Conservation (phyloP, 2,113 vertebrate species). For the Eubucco bourcierii region DNA sequence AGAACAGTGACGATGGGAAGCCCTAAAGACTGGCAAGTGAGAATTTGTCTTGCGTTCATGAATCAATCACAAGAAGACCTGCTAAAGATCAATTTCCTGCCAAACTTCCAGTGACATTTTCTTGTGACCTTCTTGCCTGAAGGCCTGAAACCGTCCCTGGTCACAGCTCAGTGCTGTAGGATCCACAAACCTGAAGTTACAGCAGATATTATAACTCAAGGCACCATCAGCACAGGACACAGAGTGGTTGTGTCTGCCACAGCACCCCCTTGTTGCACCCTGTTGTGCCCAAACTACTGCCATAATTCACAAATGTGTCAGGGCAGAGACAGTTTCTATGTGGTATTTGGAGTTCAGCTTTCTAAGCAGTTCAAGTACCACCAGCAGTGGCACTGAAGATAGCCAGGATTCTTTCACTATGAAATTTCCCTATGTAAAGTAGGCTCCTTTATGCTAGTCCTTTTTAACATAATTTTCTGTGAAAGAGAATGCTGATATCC, state of each 20-base stretch:
- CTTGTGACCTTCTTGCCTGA: neutral
- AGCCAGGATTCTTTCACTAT: neutral
- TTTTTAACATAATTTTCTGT: neutral
- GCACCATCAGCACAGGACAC: neutral
- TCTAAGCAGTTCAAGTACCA: neutral
- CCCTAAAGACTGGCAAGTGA: neutral
- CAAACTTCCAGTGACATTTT: neutral
- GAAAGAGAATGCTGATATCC: neutral
- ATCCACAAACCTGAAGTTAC: neutral
- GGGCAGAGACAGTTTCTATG: neutral
- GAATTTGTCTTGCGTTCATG: neutral
- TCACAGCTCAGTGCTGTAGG: neutral
- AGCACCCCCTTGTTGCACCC: neutral
- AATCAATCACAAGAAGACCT: neutral
- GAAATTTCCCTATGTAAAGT: neutral
- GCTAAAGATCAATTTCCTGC: neutral
- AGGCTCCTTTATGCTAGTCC: neutral
- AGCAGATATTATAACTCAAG: neutral
- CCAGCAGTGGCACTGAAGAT: neutral
- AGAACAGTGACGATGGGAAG: neutral
- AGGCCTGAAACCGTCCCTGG: neutral
- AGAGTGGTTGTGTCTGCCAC: neutral
- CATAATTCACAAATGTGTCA: neutral
- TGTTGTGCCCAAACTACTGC: rapidly evolving
- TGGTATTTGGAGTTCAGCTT: neutral